Base-by-base conservation (phyloP, 2,888 invertebrate species). In the Timandra comae region DNA sequence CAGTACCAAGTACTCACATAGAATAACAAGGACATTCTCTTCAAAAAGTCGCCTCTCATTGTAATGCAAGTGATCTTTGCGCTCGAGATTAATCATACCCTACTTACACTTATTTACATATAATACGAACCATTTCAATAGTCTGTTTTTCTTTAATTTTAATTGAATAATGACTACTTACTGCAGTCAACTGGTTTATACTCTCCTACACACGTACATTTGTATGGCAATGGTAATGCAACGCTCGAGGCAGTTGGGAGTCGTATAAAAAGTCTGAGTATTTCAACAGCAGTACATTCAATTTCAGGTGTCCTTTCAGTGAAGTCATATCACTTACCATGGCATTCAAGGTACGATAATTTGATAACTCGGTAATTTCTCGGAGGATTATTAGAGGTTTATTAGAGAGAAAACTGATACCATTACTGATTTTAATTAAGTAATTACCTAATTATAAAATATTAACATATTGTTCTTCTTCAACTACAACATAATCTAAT, bases 61-160 rank as follows among this genome's bases (percentile, higher is more conserved):
- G 57, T 52, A 62, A 63, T 63, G 52, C 75, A 76, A 80, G 75
- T 76, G 77, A 65, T 70, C 68, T 79, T 81, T 79, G 46, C 51
- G 53, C 39, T 20, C 38, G 35, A 68, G 59, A 75, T 77, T 59
- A 68, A 75, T 77, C 73, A 71, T 63, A 67, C 49, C 60, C 52
- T 45, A 63, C 64, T 57, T 68, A 50, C 44, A 63, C 60, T 59
- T 52, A 57, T 63, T 61, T 56, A 44, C 50, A 54, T 64, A 61
- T 56, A 51, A 71, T 35, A 40, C 65, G 41, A 42, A 43, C 40
- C 21, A 55, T 54, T 75, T 54, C 37, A 45, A 45, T 46, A 56
- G 59, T 29, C 40, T 33, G 30, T 26, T 20, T 19, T 27, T 9
- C 42, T 36, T 31, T 23, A 35, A 43, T 38, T 41, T 38, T 38